These are phyloP conservation scores for Gonioctena quinquepunctata DNA, from an alignment of 1,140 invertebrate species.

Conservation along the genomic window DNA sequence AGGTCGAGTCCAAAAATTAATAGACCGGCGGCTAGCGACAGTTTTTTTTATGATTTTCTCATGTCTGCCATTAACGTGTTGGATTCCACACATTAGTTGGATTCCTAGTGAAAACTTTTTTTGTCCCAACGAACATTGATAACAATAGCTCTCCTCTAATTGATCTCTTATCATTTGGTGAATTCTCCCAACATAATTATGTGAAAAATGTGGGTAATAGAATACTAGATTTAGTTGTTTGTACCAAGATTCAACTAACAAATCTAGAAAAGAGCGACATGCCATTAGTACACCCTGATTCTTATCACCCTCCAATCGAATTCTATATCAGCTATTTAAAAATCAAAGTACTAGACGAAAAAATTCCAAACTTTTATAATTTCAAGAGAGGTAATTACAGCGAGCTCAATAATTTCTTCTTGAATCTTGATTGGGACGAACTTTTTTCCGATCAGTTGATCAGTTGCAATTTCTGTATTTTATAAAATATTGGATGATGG, in stretches of 20 bases:
- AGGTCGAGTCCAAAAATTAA: no score
- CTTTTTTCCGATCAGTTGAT: not conserved
- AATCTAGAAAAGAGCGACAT: not conserved
- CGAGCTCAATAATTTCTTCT: not conserved
- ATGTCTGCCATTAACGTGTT: no score
- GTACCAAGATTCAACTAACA: not conserved
- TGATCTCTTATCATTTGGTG: not conserved
- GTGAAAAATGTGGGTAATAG: not conserved
- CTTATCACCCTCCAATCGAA: conserved; percentile 2
- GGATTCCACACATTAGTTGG: not conserved
- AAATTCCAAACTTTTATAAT: no score
- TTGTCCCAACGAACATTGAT: conserved; percentile 9
- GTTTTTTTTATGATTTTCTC: no score
- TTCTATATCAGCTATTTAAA: conserved; percentile 3
- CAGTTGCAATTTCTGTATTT: not conserved
- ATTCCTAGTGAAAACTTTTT: not conserved
- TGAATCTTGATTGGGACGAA: not conserved
- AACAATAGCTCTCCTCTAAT: not conserved
- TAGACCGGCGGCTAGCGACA: no score
- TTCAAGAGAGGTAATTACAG: not conserved
- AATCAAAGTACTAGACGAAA: no score
- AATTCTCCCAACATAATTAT: conserved; percentile 1
- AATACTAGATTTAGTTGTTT: conserved; percentile 4
- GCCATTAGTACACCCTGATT: not conserved
- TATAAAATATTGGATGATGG: not conserved